Evolutionary conservation across 2,888 invertebrate species (phyloP).

Genomic region (Rhogogaster chlorosoma): DNA sequence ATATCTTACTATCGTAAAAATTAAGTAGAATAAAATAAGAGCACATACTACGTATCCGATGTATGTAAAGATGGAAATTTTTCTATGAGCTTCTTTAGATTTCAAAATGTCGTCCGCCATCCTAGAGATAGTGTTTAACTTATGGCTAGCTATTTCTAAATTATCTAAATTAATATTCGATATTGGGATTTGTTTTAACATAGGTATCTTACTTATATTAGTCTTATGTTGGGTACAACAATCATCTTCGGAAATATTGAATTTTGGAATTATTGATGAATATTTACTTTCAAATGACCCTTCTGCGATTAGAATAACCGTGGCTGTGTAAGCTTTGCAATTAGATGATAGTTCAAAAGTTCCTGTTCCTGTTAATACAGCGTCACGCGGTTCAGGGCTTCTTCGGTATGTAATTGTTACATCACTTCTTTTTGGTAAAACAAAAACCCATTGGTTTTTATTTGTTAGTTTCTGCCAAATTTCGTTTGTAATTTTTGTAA

Average conservation of each 20-base stretch:
- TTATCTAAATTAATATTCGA: conserved; percentile 12
- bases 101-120: conserved; percentile 6
- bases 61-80: conserved; percentile 29
- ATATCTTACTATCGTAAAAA: neutral
- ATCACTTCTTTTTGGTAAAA: neutral
- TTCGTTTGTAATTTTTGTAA: neutral
- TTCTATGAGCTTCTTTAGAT: neutral
- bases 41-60: conserved; percentile 18
- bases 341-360: neutral
- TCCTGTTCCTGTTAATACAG: neutral
- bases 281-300: neutral
- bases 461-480: neutral
- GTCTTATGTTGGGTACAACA: conserved; percentile 11
- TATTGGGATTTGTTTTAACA: neutral
- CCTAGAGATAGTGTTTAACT: neutral
- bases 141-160: conserved; percentile 35
- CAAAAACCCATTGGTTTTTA: neutral
- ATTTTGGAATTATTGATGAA: neutral
- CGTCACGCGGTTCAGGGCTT: neutral
- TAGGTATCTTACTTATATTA: neutral
- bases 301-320: neutral
- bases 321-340: neutral
- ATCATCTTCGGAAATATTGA: conserved; percentile 21
- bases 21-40: neutral
- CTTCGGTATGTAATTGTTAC: neutral